phyloP scores from a whole-genome alignment of 2,888 invertebrate species.

The Drosophila borealis region DNA sequence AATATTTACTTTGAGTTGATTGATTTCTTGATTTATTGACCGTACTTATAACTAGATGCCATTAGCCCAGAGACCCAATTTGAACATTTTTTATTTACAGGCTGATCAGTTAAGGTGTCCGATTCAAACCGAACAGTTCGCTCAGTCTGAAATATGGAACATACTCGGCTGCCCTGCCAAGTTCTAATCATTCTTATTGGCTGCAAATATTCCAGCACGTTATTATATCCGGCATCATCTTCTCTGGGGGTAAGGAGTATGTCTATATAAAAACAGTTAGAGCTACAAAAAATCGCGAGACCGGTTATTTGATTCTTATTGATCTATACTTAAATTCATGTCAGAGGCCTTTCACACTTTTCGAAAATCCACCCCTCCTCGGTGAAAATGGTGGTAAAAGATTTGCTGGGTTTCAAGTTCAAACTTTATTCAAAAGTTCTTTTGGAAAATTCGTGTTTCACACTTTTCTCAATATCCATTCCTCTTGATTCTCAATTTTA shows the following conservation, averaged over 20 bases:
- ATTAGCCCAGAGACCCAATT: conserved; percentile 57
- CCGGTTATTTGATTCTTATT: too few species aligned
- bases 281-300: too few species aligned
- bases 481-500: too few species aligned
- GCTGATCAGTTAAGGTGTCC: conserved; percentile 43
- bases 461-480: too few species aligned
- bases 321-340: too few species aligned
- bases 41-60: conserved; percentile 18
- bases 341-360: too few species aligned
- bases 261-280: too few species aligned
- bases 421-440: too few species aligned
- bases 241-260: conserved; percentile 56
- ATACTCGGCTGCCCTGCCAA: background rate
- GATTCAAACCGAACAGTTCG: conserved; percentile 37
- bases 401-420: too few species aligned
- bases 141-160: conserved; percentile 27
- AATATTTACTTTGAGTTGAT: conserved; percentile 61
- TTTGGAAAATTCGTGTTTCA: too few species aligned
- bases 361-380: too few species aligned
- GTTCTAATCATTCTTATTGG: conserved; percentile 15
- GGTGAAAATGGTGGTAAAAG: too few species aligned
- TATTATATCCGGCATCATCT: conserved; percentile 67
- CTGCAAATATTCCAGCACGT: conserved; percentile 1
- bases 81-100: conserved; percentile 26
- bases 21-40: conserved; percentile 69